Base-by-base conservation (phyloP, 1,140 invertebrate genomes). In the Drosophila busckii region DNA sequence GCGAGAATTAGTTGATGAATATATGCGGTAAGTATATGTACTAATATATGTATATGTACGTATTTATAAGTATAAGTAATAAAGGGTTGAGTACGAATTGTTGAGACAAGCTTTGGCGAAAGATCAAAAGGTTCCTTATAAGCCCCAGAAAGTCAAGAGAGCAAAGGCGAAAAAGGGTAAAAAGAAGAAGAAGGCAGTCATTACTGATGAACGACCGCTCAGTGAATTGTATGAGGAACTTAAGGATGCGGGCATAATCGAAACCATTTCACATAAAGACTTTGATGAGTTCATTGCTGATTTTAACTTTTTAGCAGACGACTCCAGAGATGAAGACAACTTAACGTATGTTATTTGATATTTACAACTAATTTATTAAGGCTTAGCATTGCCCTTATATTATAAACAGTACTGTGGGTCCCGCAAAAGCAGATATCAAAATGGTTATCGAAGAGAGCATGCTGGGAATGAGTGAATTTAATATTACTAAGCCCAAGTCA, bases 201-300 rank as follows among this genome's bases (percentile, higher is more conserved):
- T 96, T 88, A 96, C 95, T 4, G 93, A 91, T 1, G 92, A 96
- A 69, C 88, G 93, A 66, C 91, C 92, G 0, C 89, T 91, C 2
- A 93, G 94, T 63, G 94, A 93, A 1, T 83, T 95, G 2, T 95
- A 93, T 84, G 91, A 96, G 70, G 95, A 97, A 87, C 83, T 97
- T 3, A 89, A 95, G 2, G 89, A 90, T 13, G 90, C 93, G 53
- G 92, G 92, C 3, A 92, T 97, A 7, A 94, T 97, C 42, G 90
- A 90, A 37, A 88, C 91, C 4, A 90, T 92, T 75, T 91, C 91
- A 0, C 89, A 91, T 52, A 88, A 91, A 2, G 85, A 87, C 7
- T 87, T 96, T n/a, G 82, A 88, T 2, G 90, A 92, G 29, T 95
- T 92, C 54, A 89, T 91, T 23, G 94, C 94, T 0, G 93, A 95